Percentiles rank a stretch among this genome's conserved stretches.
phyloP scores from a whole-genome alignment of 23 tunicate species.

The Diplosoma virens region DNA sequence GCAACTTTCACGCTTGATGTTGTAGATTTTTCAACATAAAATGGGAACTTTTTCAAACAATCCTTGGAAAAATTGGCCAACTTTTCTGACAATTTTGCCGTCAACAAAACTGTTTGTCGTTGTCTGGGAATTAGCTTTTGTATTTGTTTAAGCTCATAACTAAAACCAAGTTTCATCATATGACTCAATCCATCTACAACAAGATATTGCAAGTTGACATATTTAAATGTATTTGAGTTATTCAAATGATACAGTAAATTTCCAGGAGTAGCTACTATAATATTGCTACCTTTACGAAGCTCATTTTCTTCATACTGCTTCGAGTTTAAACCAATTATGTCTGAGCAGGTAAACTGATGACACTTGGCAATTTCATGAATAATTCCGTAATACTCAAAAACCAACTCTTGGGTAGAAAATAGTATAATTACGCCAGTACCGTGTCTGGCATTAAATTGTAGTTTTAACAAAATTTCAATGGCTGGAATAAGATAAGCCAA shows the following conservation, averaged over 20 bases:
- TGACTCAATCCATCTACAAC: conserved; percentile 55
- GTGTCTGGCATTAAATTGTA: background rate
- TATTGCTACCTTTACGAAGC: conserved; percentile 25
- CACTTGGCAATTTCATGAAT: conserved; percentile 2
- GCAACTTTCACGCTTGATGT: background rate
- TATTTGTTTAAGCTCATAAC: conserved; percentile 36
- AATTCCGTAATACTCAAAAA: conserved; percentile 14
- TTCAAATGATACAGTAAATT: conserved; percentile 37
- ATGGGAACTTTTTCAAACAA: conserved; percentile 29
- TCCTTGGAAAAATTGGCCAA: conserved; percentile 19
- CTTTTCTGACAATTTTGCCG: conserved; percentile 1
- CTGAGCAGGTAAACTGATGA: conserved; percentile 31
- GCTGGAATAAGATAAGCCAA: conserved; percentile 41
- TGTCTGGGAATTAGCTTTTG: conserved; percentile 18
- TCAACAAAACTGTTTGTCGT: conserved; percentile 37
- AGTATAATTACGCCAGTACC: conserved; percentile 46
- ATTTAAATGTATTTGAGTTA: conserved; percentile 21
- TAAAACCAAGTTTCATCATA: conserved; percentile 22
- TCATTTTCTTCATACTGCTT: conserved; percentile 27
- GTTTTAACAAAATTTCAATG: conserved; percentile 29
- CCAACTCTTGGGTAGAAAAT: conserved; percentile 38
- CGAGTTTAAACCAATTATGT: conserved; percentile 23
- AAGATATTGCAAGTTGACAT: conserved; percentile 34
- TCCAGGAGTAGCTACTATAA: conserved; percentile 50
- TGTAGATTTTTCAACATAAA: conserved; percentile 29